Evolutionary conservation across 2,113 vertebrate genomes (phyloP).

Genomic region (Rhineura floridana): DNA sequence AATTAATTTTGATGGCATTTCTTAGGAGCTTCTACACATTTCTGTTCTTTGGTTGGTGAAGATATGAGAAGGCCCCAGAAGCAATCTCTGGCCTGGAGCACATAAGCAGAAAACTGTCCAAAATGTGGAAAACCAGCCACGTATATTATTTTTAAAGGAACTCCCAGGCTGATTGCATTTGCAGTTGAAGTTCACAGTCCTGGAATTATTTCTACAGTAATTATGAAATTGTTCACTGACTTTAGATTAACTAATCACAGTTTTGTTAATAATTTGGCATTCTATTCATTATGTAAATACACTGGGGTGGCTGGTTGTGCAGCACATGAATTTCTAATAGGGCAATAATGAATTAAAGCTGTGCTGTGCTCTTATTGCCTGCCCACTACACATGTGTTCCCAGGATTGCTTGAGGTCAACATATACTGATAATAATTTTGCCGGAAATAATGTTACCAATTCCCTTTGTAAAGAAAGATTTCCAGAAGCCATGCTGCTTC

Average conservation of each 20-base stretch:
- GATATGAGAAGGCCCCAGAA: background rate
- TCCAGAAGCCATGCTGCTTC: background rate
- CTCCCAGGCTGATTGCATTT: conserved; percentile 8
- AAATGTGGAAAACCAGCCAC: background rate
- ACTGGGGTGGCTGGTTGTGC: background rate
- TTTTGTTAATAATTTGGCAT: conserved; percentile 25
- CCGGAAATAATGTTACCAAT: background rate
- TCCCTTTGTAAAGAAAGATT: background rate
- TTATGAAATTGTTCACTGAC: conserved; percentile 18
- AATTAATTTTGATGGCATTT: background rate
- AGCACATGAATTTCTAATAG: conserved; percentile 4
- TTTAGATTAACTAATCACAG: conserved; percentile 24
- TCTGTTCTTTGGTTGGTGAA: background rate
- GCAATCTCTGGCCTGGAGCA: background rate
- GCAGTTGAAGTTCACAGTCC: background rate
- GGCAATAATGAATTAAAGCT: conserved; percentile 1
- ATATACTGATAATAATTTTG: background rate
- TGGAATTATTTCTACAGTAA: conserved; percentile 18
- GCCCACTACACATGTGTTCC: background rate
- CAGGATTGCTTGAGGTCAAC: background rate
- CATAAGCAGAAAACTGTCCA: background rate
- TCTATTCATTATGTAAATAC: conserved; percentile 27
- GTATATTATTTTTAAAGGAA: background rate
- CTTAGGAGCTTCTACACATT: background rate
- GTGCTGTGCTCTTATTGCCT: background rate